Base-by-base conservation (phyloP, 2,888 invertebrate species). In the Callyntrura guangdongensis region DNA sequence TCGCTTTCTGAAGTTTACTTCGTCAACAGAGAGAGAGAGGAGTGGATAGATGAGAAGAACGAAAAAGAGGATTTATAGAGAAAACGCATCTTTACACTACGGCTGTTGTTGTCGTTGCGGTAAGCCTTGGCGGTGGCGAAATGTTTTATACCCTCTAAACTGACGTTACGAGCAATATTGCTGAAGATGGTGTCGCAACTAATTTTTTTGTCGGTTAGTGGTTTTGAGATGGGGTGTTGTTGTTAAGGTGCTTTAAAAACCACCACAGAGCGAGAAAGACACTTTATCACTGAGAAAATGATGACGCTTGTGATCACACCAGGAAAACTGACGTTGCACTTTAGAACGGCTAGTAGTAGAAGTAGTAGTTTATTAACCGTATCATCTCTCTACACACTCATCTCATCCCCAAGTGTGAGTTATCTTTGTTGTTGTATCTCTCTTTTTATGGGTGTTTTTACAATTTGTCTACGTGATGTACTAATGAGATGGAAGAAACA, bases 361-460 rank as follows among this genome's bases (percentile, higher is more conserved):
- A n/a, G n/a, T n/a, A n/a, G n/a, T n/a, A n/a, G 22, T 77, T 77
- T 77, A 77, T 77, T 77, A 53, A 49, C 77, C 77, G 53, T 77
- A 77, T 77, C 49, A 77, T 77, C 77, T 36, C 36, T 36, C 36
- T 36, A 6, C n/a, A 36, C 77, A 77, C 77, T 77, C n/a, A 20
- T 64, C 12, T 1, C 2, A 53, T n/a, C n/a, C n/a, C n/a, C n/a
- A 27, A 69, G 67, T 14, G 53, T 53, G 67, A 45, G 36, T 36
- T 72, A 72, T 72, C 69, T 72, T 45, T 72, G 67, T 67, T 67
- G 25, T 67, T 14, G 14, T 27, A 27, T 27, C 14, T 72, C 17
- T 12, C 3, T 17, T 72, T 45, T 17, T 12, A 17, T 72, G 36
- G 36, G 36, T 36, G 69, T 72, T 72, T 72, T 72, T 72, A 45